Evolutionary conservation across 1,140 invertebrate species (phyloP).

Genomic region (Dreissena rostriformis): DNA sequence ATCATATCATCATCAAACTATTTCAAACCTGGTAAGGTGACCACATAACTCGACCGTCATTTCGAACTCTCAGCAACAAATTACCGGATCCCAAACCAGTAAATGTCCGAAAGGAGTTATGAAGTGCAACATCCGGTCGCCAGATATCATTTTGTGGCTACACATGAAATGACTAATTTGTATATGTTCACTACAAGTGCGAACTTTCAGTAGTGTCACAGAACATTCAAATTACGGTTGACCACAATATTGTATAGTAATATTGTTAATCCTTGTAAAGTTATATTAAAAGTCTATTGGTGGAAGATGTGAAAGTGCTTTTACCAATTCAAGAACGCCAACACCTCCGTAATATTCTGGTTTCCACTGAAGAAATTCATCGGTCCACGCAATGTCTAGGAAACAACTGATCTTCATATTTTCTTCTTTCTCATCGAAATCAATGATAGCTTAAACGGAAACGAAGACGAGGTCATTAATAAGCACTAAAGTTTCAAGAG

Average conservation of each 20-base stretch:
- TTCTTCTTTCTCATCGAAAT: constrained; percentile 39
- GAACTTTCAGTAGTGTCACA: background rate
- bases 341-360: constrained; percentile 6
- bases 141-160: constrained; percentile 55
- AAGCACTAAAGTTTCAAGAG: too few species aligned
- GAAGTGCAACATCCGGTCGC: constrained; percentile 48
- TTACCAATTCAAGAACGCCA: constrained; percentile 15
- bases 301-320: background rate
- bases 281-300: background rate
- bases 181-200: background rate
- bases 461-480: background rate
- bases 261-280: background rate
- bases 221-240: background rate
- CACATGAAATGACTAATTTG: background rate
- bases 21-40: constrained; percentile 21
- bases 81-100: constrained; percentile 40
- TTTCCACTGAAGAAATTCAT: constrained; percentile 46
- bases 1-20: background rate
- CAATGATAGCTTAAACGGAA: constrained; percentile 16
- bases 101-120: constrained; percentile 46
- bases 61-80: background rate
- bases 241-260: background rate
- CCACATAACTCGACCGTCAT: constrained; percentile 2
- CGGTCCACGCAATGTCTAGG: constrained; percentile 31
- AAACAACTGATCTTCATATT: constrained; percentile 32